Base-by-base conservation (phyloP, 2,113 vertebrate species). In the Neoarius graeffei region DNA sequence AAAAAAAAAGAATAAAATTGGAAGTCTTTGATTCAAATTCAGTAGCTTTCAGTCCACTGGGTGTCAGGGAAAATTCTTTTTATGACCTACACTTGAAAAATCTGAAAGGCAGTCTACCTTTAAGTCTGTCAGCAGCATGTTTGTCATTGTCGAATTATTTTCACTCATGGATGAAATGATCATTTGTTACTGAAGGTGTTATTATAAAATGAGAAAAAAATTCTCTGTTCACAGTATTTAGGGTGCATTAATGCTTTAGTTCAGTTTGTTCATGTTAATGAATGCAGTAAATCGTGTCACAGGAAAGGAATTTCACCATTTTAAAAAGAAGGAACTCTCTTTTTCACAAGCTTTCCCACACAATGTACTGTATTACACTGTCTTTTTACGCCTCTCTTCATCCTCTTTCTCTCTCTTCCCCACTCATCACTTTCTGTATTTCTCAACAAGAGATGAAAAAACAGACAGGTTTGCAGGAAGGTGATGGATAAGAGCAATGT, bases 391-490 rank as follows among this genome's bases (percentile, higher is more conserved):
- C 7, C 56, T 48, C 4, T 62, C 19, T 62, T 54, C 11, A 42
- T 67, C 80, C 56, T 5, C 1, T 74, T 27, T 66, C 5, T 54
- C 13, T 59, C n/a, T n/a, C 23, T 56, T 11, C 20, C 48, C 25
- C 67, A 23, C 79, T 66, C 42, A 74, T 73, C 57, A 81, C 5
- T 67, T 64, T 62, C 30, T 76, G 5, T 11, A 52, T 54, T 57
- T 76, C 57, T 81, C 77, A 15, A 57, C n/a, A 82, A 82, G 30
- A 82, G 10, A 81, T 60, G n/a, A 19, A 10, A 77, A 52, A 77
- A 52, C n/a, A 59, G n/a, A 27, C 66, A 27, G 8, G n/a, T 10
- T 7, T 15, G 25, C 6, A 80, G 8, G 25, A 17, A 7, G 25
- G 35, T 50, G 73, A 52, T 35, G 62, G 42, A 57, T 14, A n/a